These are phyloP conservation scores for Drosophila ercepeae DNA, from an alignment of 1,140 invertebrate genomes.

Conservation along the genomic window DNA sequence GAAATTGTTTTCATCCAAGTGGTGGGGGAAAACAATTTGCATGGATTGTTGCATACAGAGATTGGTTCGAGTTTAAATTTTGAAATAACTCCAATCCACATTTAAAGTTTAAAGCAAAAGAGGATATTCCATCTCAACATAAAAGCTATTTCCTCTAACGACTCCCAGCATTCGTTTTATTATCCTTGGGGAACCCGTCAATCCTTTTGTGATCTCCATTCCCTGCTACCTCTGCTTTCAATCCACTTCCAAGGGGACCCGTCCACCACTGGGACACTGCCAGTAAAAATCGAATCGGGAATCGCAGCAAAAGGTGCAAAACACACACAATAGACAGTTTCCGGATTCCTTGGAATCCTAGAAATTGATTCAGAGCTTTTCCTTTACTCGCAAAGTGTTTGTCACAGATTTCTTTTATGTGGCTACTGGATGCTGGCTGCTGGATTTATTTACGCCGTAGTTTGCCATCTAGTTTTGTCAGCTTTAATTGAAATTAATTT, in stretches of 20 bases:
- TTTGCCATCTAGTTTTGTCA: conserved; percentile 67
- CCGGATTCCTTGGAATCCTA: conserved; percentile 10
- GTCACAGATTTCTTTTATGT: conserved; percentile 26
- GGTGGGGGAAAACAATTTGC: not conserved
- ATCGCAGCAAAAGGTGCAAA: conserved; percentile 56
- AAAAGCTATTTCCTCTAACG: conserved; percentile 37
- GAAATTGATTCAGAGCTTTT: conserved; percentile 14
- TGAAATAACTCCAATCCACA: no score
- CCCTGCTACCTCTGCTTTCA: not conserved
- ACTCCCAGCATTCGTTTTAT: conserved; percentile 25
- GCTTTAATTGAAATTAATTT: conserved; percentile 82
- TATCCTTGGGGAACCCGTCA: conserved; percentile 57
- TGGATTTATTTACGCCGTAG: conserved; percentile 75
- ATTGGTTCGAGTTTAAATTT: not conserved
- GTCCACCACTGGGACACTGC: conserved; percentile 36
- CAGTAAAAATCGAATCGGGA: conserved; percentile 71
- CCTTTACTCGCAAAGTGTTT: conserved; percentile 56
- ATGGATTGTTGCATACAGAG: not conserved
- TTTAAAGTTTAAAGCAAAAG: no score
- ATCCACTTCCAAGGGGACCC: conserved; percentile 24
- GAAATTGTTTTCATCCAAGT: conserved; percentile 23
- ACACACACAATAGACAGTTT: not conserved
- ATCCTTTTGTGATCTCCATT: conserved; percentile 47
- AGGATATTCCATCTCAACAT: no score
- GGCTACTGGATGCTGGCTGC: conserved; percentile 29